These are phyloP conservation scores for Protodeltote pygarga DNA, from an alignment of 2,888 invertebrate genomes.

Conservation along the genomic window DNA sequence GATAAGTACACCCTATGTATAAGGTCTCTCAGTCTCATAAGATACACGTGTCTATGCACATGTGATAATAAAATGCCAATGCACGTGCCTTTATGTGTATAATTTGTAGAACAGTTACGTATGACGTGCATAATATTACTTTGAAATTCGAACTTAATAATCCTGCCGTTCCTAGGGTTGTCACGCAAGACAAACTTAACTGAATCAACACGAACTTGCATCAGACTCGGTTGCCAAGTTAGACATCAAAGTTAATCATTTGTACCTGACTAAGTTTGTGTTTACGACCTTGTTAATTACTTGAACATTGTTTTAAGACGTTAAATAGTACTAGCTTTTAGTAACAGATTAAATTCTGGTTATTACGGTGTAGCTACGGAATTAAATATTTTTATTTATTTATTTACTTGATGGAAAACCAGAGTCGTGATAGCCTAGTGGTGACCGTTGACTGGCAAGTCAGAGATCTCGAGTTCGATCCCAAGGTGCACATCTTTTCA, in stretches of 20 bases:
- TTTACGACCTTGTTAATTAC: constrained; percentile 39
- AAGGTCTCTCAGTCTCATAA: too few relatives aligned
- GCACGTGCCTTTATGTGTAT: too few relatives aligned
- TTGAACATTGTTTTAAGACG: constrained; percentile 30
- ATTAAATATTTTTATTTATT: too few relatives aligned
- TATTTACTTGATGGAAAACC: too few relatives aligned
- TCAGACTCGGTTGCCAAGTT: too few relatives aligned
- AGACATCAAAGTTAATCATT: constrained; percentile 18
- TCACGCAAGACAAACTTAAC: background rate
- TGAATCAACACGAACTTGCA: background rate
- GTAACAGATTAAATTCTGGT: background rate
- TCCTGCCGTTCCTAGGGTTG: background rate
- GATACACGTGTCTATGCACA: too few relatives aligned
- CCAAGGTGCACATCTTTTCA: too few relatives aligned
- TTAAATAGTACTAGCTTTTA: constrained; percentile 1
- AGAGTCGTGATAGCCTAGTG: background rate
- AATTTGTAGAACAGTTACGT: too few relatives aligned
- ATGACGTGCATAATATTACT: too few relatives aligned
- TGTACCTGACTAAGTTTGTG: constrained; percentile 15
- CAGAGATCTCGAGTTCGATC: background rate
- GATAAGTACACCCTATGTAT: too few relatives aligned
- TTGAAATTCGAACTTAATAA: constrained; percentile 2
- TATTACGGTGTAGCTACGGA: too few relatives aligned
- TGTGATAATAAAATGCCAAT: too few relatives aligned
- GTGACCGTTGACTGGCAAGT: background rate